phyloP scores from a whole-genome alignment of 2,113 vertebrate species.

The Coptodon rendalli region DNA sequence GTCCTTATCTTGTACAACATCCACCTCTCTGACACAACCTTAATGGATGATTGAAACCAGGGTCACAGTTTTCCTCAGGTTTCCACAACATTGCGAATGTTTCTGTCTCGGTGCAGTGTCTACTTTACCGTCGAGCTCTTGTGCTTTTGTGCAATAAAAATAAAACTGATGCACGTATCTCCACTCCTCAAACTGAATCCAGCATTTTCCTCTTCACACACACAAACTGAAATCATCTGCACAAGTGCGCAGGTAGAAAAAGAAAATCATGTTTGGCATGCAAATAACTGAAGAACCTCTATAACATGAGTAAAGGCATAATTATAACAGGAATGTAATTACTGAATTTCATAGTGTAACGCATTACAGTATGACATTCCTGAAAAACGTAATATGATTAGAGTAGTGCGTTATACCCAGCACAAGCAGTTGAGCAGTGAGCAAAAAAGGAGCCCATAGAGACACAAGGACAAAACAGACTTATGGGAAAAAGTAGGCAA shows the following conservation, averaged over 20 bases:
- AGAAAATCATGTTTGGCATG: not conserved
- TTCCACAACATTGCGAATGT: not conserved
- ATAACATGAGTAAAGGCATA: not conserved
- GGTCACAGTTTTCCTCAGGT: not conserved
- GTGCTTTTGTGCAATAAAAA: not conserved
- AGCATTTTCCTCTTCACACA: not conserved
- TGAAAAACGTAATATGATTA: not conserved
- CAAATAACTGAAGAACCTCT: not conserved
- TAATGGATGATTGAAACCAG: not conserved
- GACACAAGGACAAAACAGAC: not conserved
- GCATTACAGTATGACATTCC: not conserved
- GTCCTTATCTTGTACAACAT: not conserved
- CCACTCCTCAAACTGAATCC: not conserved
- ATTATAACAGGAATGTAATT: not conserved
- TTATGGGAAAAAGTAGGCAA: not conserved
- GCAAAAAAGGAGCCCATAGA: not conserved
- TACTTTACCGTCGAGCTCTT: not conserved
- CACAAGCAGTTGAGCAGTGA: not conserved
- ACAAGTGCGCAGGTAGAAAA: not conserved
- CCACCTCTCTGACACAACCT: not conserved
- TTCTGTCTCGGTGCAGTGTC: not conserved
- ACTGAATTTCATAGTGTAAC: not conserved
- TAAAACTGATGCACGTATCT: not conserved
- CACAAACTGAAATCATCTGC: not conserved
- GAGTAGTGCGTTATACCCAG: not conserved